phyloP scores from a whole-genome alignment of 2,797 vertebrate genomes.

The Periophthalmus magnuspinnatus region DNA sequence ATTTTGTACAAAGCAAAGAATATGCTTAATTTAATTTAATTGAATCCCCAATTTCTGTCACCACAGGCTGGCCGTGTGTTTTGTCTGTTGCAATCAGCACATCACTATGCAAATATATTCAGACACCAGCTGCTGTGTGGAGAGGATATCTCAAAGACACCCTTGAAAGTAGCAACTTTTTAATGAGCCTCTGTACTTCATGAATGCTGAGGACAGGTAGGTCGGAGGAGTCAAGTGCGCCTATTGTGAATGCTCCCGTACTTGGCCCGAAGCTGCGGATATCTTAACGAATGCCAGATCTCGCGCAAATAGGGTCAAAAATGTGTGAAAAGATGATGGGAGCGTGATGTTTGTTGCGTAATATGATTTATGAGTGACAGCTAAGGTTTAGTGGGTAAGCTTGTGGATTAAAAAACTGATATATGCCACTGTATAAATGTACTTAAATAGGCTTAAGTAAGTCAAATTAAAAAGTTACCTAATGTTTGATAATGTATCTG shows the following conservation, averaged over 20 bases:
- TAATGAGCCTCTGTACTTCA: slow-evolving; percentile 56
- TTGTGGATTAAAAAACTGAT: slow-evolving; percentile 17
- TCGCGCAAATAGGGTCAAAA: slow-evolving; percentile 18
- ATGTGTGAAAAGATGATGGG: slow-evolving; percentile 8
- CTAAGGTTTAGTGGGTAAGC: slow-evolving; percentile 10
- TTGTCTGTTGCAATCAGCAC: slow-evolving; percentile 41
- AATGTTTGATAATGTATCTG: background rate
- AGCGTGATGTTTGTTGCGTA: slow-evolving; percentile 30
- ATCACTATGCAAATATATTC: slow-evolving; percentile 71
- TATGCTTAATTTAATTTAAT: slow-evolving; percentile 5
- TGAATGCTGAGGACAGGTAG: slow-evolving; percentile 48
- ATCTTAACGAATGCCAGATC: slow-evolving; percentile 4
- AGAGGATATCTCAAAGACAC: slow-evolving; percentile 61
- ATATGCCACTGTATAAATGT: background rate
- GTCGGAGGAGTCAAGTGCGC: slow-evolving; percentile 39
- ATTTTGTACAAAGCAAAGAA: background rate
- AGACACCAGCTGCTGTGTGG: slow-evolving; percentile 67
- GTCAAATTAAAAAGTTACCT: background rate
- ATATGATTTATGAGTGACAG: slow-evolving; percentile 18
- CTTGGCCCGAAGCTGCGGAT: slow-evolving; percentile 15
- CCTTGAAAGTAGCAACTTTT: slow-evolving; percentile 59
- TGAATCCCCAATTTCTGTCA: slow-evolving; percentile 38
- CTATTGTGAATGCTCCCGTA: background rate
- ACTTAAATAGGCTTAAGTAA: background rate
- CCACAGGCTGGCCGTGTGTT: slow-evolving; percentile 35